Base-by-base conservation (phyloP, 2,888 invertebrate genomes). In the Cyclophora punctaria region DNA sequence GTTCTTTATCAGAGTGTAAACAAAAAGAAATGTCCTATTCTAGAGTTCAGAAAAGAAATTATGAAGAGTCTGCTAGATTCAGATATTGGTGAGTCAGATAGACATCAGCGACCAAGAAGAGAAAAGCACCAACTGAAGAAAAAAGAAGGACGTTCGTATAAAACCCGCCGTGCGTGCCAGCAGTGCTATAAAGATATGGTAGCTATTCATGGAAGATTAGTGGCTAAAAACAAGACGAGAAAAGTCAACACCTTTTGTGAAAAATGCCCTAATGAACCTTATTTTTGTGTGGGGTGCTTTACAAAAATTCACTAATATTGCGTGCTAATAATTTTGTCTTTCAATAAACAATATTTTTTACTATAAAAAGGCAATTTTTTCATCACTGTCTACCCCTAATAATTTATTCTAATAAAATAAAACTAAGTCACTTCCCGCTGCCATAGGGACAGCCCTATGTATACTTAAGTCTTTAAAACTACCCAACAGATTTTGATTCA, bases 181-280 rank as follows among this genome's bases (percentile, higher is more conserved):
- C 46, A 51, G 55, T 60, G 61, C 49, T 59, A 59, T 49, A 60
- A 58, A 45, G 56, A 57, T 41, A 62, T 57, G 56, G 62, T 62
- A 49, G n/a, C n/a, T 3, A 58, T 48, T 55, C 56, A 56, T 56
- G 59, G 60, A 6, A 56, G 58, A 51, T 49, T 41, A 58, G 35
- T 58, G 34, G 60, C 64, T 44, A 60, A 55, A 61, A 66, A 63
- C 55, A 66, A 64, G 47, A 58, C 62, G n/a, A 64, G 63, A 58
- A 66, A 62, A 60, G 59, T 61, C 42, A 45, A 51, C 52, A 66
- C 62, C 48, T 64, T 57, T 47, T 63, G 63, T 57, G 48, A 53
- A 35, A 43, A 46, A 55, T 63, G 48, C 33, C 37, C 44, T 35
- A 44, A 48, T 20, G 33, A 48, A 48, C 48, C 48, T 20, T 44